A percentile compares a stretch with the other conserved stretches of the same genome.
phyloP scores from a whole-genome alignment of 1,140 invertebrate species.

The Cylas formicarius region DNA sequence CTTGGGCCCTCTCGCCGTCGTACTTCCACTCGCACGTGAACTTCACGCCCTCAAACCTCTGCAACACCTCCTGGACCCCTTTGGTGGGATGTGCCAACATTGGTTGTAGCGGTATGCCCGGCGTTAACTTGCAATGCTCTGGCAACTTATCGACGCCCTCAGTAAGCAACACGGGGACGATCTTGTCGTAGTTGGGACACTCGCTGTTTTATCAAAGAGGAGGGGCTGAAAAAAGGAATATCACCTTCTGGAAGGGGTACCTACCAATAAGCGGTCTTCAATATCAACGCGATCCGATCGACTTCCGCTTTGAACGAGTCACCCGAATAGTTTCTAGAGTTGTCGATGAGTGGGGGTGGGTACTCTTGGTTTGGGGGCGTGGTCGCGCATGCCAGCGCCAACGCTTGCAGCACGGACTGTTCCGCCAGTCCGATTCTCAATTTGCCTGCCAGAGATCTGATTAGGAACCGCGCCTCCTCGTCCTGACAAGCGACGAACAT shows the following conservation, averaged over 20 bases:
- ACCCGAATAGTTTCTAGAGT: conserved; percentile 50
- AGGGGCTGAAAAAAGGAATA: background rate
- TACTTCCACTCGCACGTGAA: conserved; percentile 99
- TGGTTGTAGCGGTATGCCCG: conserved; percentile 92
- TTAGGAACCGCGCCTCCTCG: conserved; percentile 87
- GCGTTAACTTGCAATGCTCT: conserved; percentile 78
- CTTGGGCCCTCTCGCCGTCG: conserved; percentile 97
- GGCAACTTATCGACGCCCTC: conserved; percentile 75
- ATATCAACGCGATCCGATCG: conserved; percentile 66
- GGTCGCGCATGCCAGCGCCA: conserved; percentile 75
- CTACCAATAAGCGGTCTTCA: conserved; percentile 93
- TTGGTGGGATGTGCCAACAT: conserved; percentile 99
- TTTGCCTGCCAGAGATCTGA: conserved; percentile 89
- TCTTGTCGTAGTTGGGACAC: conserved; percentile 90
- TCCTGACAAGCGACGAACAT: conserved; percentile 88
- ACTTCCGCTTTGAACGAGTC: conserved; percentile 75
- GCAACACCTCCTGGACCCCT: conserved; percentile 83
- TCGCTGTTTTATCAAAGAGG: conserved; percentile 55
- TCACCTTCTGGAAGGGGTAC: conserved; percentile 21
- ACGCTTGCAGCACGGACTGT: conserved; percentile 87
- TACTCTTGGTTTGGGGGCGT: conserved; percentile 63
- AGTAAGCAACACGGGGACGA: conserved; percentile 74
- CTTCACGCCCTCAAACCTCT: conserved; percentile 81
- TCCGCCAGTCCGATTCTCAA: conserved; percentile 94
- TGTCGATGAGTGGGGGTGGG: conserved; percentile 58